Base-by-base conservation (phyloP, 2,888 invertebrate species). In the Alitta virens region DNA sequence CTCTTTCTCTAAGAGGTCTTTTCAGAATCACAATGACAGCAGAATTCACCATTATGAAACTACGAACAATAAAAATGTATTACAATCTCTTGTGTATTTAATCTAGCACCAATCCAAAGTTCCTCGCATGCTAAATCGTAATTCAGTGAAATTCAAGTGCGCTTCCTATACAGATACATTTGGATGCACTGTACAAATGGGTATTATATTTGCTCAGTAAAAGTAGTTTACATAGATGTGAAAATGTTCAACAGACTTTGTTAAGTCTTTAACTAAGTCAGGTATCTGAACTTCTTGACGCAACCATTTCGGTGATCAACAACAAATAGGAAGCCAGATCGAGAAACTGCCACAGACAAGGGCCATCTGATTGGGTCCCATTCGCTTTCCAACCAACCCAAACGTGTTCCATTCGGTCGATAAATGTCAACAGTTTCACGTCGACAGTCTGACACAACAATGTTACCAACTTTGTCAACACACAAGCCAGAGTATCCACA, bases 331-430 rank as follows among this genome's bases (percentile, higher is more conserved):
- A 53, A 53, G 18, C 60, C 60, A 14, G 52, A 52, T 12, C 43
- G 23, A 12, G 60, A 42, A 2, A 60, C 60, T 12, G 53, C 60
- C 1, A 60, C 16, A 1, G 42, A 38, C 1, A 60, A 42, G 23
- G 60, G 60, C 60, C 53, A 54, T 53, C 53, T 53, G 23, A 52
- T 21, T 12, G 27, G n/a, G 33, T 60, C 60, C 60, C 60, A 60
- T 33, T 53, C 53, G 23, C 60, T 60, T 21, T 60, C 60, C 24
- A 60, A 43, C 25, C 38, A n/a, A 14, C 51, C 60, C 14, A 60
- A 26, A 26, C 38, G 26, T 21, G 60, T 54, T 23, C 60, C 60
- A 60, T 60, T 53, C 12, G 42, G 46, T 18, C 18, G 40, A 40
- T 54, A 60, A 7, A 60, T 49, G 33, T 43, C 40, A 12, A 60